Evolutionary conservation across 2,797 vertebrate genomes (phyloP), one percentile per base, ranked within the genome.

Genomic region (Thripadectes ignobilis): DNA sequence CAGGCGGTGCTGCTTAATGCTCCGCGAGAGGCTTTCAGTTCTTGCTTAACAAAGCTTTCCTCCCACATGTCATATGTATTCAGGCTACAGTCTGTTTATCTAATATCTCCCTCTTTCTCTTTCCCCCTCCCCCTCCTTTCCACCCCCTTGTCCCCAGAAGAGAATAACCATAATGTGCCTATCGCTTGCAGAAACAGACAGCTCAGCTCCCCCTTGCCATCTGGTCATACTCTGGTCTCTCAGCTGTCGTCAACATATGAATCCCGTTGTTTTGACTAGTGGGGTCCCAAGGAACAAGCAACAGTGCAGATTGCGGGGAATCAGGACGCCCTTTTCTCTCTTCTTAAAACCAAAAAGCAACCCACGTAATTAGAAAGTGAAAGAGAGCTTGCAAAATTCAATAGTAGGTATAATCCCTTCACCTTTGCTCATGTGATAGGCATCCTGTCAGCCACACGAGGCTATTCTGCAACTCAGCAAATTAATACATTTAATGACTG

Each of bases 241-340:
- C 96, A 97, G 94, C 96, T 97, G 96, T 96, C 48, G 6, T 72
- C 94, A 96, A 83, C 95, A 96, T 94, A 96, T 51, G 96, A 96
- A 93, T 97, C 89, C 85, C 12, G 62, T 97, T 97, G 96, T 97
- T 97, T 97, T 97, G 97, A 97, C 95, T 97, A 96, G 94, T 95
- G 92, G 95, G 95, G 93, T 95, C 95, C 92, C 93, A 94, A 95
- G 79, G 72, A 96, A 95, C 91, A 97, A 92, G 95, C 92, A 95
- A 91, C 95, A 92, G 76, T 95, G 95, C 95, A 96, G 95, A 91
- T 75, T 92, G 83, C 78, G 54, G 74, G 80, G 92, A 95, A 91
- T 79, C 58, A 87, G 73, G 61, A 95, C 82, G 92, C 81, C 92
- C 93, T 88, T 95, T 95, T 92, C 89, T 88, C 73, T 78, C 65